Evolutionary conservation across 2,888 invertebrate genomes (phyloP), one percentile per base, ranked within the genome.

Genomic region (Ellobium chinense): DNA sequence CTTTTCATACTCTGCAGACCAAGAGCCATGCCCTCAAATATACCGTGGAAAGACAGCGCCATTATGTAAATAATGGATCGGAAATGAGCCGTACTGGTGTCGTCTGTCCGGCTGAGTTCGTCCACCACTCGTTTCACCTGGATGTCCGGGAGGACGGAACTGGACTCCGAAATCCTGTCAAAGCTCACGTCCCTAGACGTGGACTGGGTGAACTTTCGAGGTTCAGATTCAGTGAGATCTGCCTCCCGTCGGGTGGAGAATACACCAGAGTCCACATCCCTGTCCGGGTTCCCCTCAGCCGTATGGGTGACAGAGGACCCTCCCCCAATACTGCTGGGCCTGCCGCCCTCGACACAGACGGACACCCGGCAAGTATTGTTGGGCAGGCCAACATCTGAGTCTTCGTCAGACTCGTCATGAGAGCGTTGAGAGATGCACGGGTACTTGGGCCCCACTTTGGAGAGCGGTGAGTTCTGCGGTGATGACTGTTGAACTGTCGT

Each of bases 21-120:
- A 5, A 90, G 81, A 14, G 89, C 86, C 89, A 90, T 89, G n/a
- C 89, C 90, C 80, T 90, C 90, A 76, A 90, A 89, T 7, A 90
- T 88, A 12, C 90, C 90, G 78, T 90, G 89, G 75, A 90, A 89
- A 14, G 89, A 89, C n/a, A 90, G 80, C 7, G 89, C 89, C 58
- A 89, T 87, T 39, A 90, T 85, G 81, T 87, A 88, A 14, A 90
- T 84, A 65, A 88, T 89, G 37, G 89, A 89, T 3, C 89, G 84
- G 37, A 89, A 87, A 74, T 90, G 89, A n/a, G 88, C 88, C 69
- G 85, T 85, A 37, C 87, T 84, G 9, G 82, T 83, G 24, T 86
- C 88, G 62, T 88, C 89, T 0, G 85, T 85, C 36, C 87, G 82
- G 75, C 86, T 88, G 18, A 90, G 85, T 82, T 90, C 89, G 9